Percentiles rank a stretch among this genome's conserved stretches.
Conservation (phyloP, 2,113 vertebrate species). For the Montifringilla adamsi region DNA sequence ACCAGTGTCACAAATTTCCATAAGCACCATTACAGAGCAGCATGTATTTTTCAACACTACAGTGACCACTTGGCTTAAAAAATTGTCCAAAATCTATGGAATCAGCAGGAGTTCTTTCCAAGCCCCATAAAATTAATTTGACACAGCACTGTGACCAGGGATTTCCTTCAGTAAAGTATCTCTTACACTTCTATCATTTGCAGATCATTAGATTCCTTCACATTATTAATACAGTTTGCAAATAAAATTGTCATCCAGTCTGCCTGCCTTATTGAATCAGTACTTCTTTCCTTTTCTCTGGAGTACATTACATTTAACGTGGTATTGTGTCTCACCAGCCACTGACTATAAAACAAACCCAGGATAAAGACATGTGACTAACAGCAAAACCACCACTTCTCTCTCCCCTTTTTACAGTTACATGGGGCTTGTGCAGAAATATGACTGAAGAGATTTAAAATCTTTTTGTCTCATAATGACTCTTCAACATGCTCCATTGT, state of each 20-base stretch:
- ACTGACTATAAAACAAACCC: background rate
- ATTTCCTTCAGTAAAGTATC: slow-evolving; percentile 13
- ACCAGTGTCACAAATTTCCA: background rate
- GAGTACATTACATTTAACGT: background rate
- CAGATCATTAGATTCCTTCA: slow-evolving; percentile 28
- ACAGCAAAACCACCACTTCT: background rate
- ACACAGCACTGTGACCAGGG: background rate
- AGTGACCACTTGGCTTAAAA: background rate
- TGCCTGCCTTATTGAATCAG: slow-evolving; percentile 13
- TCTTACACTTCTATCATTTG: slow-evolving; percentile 20
- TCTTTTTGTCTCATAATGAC: background rate
- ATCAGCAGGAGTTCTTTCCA: background rate
- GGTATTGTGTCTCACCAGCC: background rate
- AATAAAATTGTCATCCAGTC: slow-evolving; percentile 48
- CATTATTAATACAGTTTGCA: slow-evolving; percentile 43
- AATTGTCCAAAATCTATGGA: background rate
- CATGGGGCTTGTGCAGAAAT: background rate
- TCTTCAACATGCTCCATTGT: background rate
- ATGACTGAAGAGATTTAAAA: background rate
- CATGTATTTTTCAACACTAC: background rate
- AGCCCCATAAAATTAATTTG: background rate
- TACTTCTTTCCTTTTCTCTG: slow-evolving; percentile 17
- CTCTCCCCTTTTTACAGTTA: background rate
- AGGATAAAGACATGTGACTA: background rate
- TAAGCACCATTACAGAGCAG: background rate